Evolutionary conservation across 2,113 vertebrate genomes (phyloP), one percentile per base, ranked within the genome.

Genomic region (Chlamydotis undulata): DNA sequence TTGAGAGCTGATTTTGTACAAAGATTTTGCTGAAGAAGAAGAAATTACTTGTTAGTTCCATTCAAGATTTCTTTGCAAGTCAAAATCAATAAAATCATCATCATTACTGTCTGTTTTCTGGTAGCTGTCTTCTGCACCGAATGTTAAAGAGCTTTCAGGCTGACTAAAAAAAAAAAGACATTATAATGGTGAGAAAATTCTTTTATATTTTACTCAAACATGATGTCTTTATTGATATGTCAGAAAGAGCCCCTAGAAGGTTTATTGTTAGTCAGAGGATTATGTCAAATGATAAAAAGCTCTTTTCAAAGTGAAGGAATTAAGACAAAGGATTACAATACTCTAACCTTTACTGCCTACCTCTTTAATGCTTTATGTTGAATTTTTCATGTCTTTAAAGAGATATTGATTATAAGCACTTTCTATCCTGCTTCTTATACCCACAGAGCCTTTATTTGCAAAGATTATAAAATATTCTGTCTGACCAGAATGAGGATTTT

Each of bases 51-150:
- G 25, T 75, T 71, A 90, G 35, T 78, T 57, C 45, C 69, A 84
- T 75, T 19, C 90, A 52, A 87, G 56, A 88, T 86, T 90, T 89
- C 83, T 96, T 86, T 93, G 65, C 61, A 95, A 90, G 88, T 94
- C 86, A 95, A 96, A 96, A 92, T 83, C 89, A 94, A 91, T 95
- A 94, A 95, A 95, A 91, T 75, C 23, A 68, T 93, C 83, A 93
- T 95, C 60, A 94, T 95, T 93, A 91, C 65, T 87, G 76, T 84
- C 92, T 95, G 49, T 81, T 93, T 93, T 86, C 65, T 75, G 31
- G 45, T 90, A 92, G 21, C 41, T 87, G 86, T 89, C 88, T 96
- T 94, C 69, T 39, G 23, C 28, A 22, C 10, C 82, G 95, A 95
- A 92, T 92, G 90, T 83, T 96, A 87, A 96, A 84, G 31, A 76